A percentile compares a stretch with the other conserved stretches of the same genome.
Conservation (phyloP, 1,140 invertebrate genomes). For the Drosophila littoralis region DNA sequence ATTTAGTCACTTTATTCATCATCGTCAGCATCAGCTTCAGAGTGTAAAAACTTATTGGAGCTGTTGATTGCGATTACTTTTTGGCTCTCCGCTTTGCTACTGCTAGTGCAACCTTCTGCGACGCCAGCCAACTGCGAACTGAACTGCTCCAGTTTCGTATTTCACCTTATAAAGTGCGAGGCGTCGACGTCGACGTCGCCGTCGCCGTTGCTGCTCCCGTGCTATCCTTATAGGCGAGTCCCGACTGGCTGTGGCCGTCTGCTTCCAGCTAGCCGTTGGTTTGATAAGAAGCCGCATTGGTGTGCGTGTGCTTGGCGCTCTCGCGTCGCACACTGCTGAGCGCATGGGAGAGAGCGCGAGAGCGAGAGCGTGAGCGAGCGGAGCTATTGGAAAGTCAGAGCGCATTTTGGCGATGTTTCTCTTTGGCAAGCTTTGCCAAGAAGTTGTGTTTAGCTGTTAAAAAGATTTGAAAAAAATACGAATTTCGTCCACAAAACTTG, state of each 20-base stretch:
- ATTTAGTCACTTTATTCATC: slow-evolving; percentile 41
- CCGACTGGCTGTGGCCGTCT: slow-evolving; percentile 43
- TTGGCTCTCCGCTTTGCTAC: slow-evolving; percentile 30
- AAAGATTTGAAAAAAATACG: background rate
- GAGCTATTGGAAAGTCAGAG: slow-evolving; percentile 36
- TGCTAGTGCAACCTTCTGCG: slow-evolving; percentile 65
- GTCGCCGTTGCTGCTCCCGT: slow-evolving; percentile 46
- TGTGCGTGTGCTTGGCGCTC: slow-evolving; percentile 33
- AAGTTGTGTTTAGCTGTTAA: slow-evolving; percentile 40
- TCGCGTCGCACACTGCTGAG: slow-evolving; percentile 30
- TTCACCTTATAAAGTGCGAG: slow-evolving; percentile 72
- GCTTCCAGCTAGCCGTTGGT: slow-evolving; percentile 67
- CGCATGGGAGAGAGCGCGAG: background rate
- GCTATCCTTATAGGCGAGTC: slow-evolving; percentile 68
- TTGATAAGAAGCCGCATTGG: slow-evolving; percentile 63
- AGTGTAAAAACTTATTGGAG: slow-evolving; percentile 2
- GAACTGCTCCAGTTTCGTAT: slow-evolving; percentile 77
- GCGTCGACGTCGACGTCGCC: slow-evolving; percentile 25
- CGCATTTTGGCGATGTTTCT: slow-evolving; percentile 33
- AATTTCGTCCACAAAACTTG: background rate
- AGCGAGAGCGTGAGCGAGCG: slow-evolving; percentile 18
- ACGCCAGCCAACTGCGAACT: slow-evolving; percentile 80
- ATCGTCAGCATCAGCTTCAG: background rate
- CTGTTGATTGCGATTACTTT: slow-evolving; percentile 4
- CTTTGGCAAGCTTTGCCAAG: slow-evolving; percentile 16